Evolutionary conservation across 2,888 invertebrate species (phyloP).

Genomic region (Julus scandinavius): DNA sequence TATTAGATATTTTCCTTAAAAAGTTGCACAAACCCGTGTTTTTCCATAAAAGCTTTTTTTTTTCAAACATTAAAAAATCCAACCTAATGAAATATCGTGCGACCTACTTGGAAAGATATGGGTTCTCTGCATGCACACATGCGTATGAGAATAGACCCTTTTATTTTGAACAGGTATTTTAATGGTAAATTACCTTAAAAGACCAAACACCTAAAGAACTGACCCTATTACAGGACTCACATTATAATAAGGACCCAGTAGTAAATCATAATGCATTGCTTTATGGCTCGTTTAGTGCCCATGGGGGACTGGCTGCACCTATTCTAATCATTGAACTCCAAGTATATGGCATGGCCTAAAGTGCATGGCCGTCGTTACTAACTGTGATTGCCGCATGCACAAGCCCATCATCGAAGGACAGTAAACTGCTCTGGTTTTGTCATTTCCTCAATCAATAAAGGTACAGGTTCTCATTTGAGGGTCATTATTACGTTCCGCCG

Average conservation of each 20-base stretch:
- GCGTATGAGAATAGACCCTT: neutral
- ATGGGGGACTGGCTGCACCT: neutral
- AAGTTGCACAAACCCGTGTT: neutral
- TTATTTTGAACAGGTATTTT: neutral
- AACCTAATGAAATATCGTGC: neutral
- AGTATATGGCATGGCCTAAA: conserved; percentile 1
- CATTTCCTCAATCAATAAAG: neutral
- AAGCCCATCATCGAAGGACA: conserved; percentile 5
- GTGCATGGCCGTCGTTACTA: conserved; percentile 9
- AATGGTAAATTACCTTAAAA: neutral
- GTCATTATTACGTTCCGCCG: neutral
- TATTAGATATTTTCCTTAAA: neutral
- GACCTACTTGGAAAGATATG: neutral
- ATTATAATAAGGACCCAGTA: conserved; percentile 14
- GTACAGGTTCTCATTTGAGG: conserved; percentile 5
- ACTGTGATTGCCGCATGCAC: neutral
- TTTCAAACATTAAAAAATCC: neutral
- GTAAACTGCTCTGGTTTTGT: conserved; percentile 1
- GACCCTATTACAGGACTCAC: conserved; percentile 7
- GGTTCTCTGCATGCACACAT: neutral
- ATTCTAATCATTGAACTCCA: neutral
- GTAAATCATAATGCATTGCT: conserved; percentile 24
- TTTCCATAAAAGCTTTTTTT: neutral
- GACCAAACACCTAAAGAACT: neutral
- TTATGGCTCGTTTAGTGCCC: neutral